Base-by-base conservation (phyloP, 1,140 invertebrate species). In the Camponotus vicinus region DNA sequence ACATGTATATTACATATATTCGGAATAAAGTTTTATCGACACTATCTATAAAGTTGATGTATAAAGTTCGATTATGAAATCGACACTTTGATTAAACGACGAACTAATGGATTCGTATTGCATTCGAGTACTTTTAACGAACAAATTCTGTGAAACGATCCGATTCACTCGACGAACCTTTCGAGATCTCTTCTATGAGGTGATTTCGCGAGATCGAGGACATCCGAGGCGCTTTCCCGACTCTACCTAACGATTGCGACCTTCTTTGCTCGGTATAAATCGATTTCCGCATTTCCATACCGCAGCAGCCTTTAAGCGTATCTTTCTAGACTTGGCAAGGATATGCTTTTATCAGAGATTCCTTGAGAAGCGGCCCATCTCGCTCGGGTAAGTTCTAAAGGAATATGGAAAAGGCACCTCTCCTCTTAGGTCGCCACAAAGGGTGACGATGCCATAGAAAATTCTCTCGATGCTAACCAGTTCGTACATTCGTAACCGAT, bases 311-410 rank as follows among this genome's bases (percentile, higher is more conserved):
- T 88, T 84, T 88, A 86, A 90, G 84, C 83, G 85, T 90, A 90
- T 90, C 86, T 86, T 90, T 86, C 89, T 61, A 37, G 57, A 76
- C 73, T 66, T 84, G 88, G 83, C 88, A 86, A 76, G 83, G 73
- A 90, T 90, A 88, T 78, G 88, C 86, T 90, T 90, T 90, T 90
- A 88, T 90, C 88, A 86, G 76, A 73, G 86, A 88, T 90, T 90
- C 86, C 83, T 90, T 75, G 88, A 80, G 76, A 76, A 73, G 66
- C 66, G 70, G 18, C 49, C 71, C 57, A 61, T 21, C 86, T 66
- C 69, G 69, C 86, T 59, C 32, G 32, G 73, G 21, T 57, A 73
- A 15, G 61, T 61, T 73, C 49, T 64, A 66, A 76, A 86, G 79
- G 83, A 89, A 89, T 89, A 77, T 70, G 52, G 40, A 88, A 69